Evolutionary conservation across 2,888 invertebrate species (phyloP), one percentile per base, ranked within the genome.

Genomic region (Agrenia bidenticulata): DNA sequence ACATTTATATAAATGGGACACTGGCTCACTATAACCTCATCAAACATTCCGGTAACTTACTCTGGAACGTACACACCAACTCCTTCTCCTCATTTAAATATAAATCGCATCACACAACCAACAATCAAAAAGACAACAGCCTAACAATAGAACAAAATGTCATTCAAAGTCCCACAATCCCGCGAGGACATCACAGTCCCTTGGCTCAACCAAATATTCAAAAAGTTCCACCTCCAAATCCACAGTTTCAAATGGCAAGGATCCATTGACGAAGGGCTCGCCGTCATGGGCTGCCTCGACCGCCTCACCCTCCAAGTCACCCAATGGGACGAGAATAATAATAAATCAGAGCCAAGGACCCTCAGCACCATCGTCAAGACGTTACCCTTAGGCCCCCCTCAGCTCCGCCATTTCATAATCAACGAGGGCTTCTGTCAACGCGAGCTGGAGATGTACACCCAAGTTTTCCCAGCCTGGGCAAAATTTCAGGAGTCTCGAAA

Each of bases 371-470:
- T 70, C 42, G 45, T 70, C 17, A 70, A 70, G 55, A 67, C 67
- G 15, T 64, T 66, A 19, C 67, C 70, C 17, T 55, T 39, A 17
- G 54, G 60, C 50, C 42, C 60, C 37, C 56, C 64, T 41, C 41
- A 58, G 19, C 19, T 51, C 19, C 53, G 61, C 17, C 45, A 32
- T 37, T 64, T 57, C 50, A 61, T 64, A 21, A 58, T 64, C 37
- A 57, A 42, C 26, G 60, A 63, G 21, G 67, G 67, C 2, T 65
- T 70, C 50, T 67, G 49, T 49, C 39, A 51, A 11, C 53, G 70
- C 7, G 70, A 70, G 53, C 54, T 64, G 13, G 26, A 62, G 51
- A 62, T 70, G 63, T 70, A 70, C 50, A 64, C 66, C 2, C 59
- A 70, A 53, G 41, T 70, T 26, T 67, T 70, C 39, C 55, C 58